Conservation (phyloP, 2,888 invertebrate species). For the Chydorus sphaericus region DNA sequence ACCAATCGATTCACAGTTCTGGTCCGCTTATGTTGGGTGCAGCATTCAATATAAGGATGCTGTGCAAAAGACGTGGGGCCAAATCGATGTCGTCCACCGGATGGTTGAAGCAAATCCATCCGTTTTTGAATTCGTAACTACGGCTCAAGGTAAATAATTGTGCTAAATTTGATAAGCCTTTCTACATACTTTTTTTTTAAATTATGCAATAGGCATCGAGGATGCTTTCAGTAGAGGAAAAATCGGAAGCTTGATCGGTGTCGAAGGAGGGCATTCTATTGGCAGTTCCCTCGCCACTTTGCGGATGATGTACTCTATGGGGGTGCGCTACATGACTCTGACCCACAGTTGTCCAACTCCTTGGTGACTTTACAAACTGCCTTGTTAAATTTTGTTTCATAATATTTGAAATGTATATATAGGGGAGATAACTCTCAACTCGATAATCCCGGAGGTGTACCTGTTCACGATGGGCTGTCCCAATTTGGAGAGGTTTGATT, state of each 20-base stretch:
- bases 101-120: slow-evolving; percentile 65
- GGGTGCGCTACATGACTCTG: slow-evolving; percentile 74
- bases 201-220: slow-evolving; percentile 28
- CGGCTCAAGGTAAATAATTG: slow-evolving; percentile 39
- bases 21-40: slow-evolving; percentile 75
- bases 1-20: too few species aligned
- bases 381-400: neutral
- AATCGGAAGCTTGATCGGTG: slow-evolving; percentile 49
- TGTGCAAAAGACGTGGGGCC: slow-evolving; percentile 66
- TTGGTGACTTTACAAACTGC: slow-evolving; percentile 39
- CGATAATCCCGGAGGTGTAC: slow-evolving; percentile 6
- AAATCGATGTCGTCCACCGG: slow-evolving; percentile 69
- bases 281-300: slow-evolving; percentile 78
- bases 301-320: slow-evolving; percentile 74
- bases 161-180: too few species aligned
- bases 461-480: slow-evolving; percentile 24
- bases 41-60: slow-evolving; percentile 69
- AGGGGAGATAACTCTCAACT: slow-evolving; percentile 20
- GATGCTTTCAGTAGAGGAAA: slow-evolving; percentile 34
- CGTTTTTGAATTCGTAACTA: slow-evolving; percentile 58
- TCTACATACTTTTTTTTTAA: neutral
- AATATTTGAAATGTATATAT: neutral
- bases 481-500: slow-evolving; percentile 26
- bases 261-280: slow-evolving; percentile 83
- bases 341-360: slow-evolving; percentile 85